Base-by-base conservation (phyloP, 1,140 invertebrate genomes). In the Arion vulgaris region DNA sequence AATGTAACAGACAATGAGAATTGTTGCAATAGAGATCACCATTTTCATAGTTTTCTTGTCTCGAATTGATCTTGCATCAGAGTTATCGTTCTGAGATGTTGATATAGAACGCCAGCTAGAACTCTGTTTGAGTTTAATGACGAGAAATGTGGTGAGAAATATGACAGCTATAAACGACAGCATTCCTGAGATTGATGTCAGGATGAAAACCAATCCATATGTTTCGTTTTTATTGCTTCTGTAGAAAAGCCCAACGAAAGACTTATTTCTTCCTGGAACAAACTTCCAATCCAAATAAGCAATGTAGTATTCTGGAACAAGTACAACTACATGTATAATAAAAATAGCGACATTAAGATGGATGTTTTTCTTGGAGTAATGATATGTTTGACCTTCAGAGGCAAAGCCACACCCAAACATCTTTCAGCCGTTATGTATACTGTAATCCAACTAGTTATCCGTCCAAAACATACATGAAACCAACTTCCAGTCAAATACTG, bases 21-120 rank as follows among this genome's bases (percentile, higher is more conserved):
- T 45, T 36, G 28, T 17, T 26, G 45, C 41, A n/a, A 76, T 13
- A 7, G 36, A 19, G 5, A 53, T 19, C 0, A 76, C 49, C 74
- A 76, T 76, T 23, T 17, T 34, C 51, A 53, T 15, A 34, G 51
- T 45, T 53, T 76, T 76, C 45, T n/a, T 76, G 28, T 76, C 74
- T 13, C 74, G 15, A 34, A 26, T 34, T 1, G 74, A 4, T 19
- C 34, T 76, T 7, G 45, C 36, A 15, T 74, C 38, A 11, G 13
- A 41, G 1, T 53, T 26, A 11, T 49, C 74, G 1, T 9, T 51
- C 13, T 32, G 13, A 26, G 26, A 28, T 4, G 1, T 36, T 9
- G 74, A 51, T 53, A 53, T 76, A 7, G 11, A 11, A 1, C 74
- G 39, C 74, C 74, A 76, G 9, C 53, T 57, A 1, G 74, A 26